Base-by-base conservation (phyloP, 2,113 vertebrate species). In the Bagarius yarrelli region DNA sequence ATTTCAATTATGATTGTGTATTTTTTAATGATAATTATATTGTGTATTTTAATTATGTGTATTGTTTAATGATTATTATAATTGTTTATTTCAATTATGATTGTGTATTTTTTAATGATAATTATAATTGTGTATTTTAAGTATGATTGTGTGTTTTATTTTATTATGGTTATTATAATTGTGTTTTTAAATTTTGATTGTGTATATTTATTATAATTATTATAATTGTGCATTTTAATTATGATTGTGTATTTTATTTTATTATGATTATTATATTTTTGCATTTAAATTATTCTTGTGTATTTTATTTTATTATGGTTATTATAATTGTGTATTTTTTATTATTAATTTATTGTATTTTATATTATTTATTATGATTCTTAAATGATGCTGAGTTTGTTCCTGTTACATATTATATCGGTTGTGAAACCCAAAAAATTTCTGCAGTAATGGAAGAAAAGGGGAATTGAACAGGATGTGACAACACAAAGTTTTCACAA, bases 361-460 rank as follows among this genome's bases (percentile, higher is more conserved):
- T 53, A 0, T 15, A 47, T 8, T 18, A 13, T 50, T 67, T 50
- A 69, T 47, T 16, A 50, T 8, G 2, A 50, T 15, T 8, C 19
- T 14, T 44, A 6, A 2, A 44, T 14, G 40, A n/a, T 44, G 13
- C 18, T 32, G 23, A 47, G n/a, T 12, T 21, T 30, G 18, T 72
- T 52, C 16, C 15, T 71, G 14, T 50, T 27, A 25, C 16, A 30
- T 47, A 44, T 70, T 18, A 16, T 52, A 12, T 21, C 13, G 27
- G 30, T 76, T 80, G 44, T 56, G 50, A 50, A 84, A 71, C 12
- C 5, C 5, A 56, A 40, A 34, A 56, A 15, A 80, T n/a, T 40
- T 69, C 16, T 52, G 5, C 53, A 76, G 59, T 76, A 61, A 25
- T 27, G 57, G 57, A 76, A 76, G 44, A 76, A 76, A 9, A 18